Percentiles rank a stretch among this genome's conserved stretches.
These are phyloP conservation scores for Sakesphorus luctuosus DNA, from an alignment of 2,113 vertebrate genomes.

Conservation along the genomic window DNA sequence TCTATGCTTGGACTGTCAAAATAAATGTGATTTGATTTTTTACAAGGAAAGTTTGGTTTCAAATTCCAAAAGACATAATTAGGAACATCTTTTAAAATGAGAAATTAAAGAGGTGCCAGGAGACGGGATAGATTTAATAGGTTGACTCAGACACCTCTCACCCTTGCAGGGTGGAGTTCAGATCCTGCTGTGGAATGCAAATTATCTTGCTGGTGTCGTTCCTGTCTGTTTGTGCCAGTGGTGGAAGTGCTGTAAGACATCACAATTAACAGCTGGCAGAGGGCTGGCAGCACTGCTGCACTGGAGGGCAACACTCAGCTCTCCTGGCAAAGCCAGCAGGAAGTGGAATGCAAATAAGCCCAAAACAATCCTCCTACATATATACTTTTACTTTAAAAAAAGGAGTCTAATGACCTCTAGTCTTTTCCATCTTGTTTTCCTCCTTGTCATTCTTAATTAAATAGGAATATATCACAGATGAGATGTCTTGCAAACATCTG, in stretches of 20 bases:
- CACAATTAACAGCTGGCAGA: neutral
- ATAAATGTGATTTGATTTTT: neutral
- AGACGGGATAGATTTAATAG: neutral
- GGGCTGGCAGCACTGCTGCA: neutral
- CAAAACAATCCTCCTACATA: neutral
- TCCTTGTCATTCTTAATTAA: conserved; percentile 32
- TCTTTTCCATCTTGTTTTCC: conserved; percentile 31
- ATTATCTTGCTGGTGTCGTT: neutral
- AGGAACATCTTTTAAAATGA: conserved; percentile 43
- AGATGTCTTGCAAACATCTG: neutral
- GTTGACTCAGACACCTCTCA: conserved; percentile 27
- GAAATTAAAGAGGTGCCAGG: conserved; percentile 40
- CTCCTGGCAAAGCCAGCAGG: neutral
- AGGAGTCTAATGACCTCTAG: neutral
- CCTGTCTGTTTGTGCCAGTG: neutral
- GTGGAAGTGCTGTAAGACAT: neutral
- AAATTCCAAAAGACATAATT: conserved; percentile 17
- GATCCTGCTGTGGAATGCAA: conserved; percentile 14
- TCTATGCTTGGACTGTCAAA: neutral
- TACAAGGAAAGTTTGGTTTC: neutral
- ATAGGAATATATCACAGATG: neutral
- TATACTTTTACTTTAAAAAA: neutral
- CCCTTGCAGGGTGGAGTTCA: conserved; percentile 21
- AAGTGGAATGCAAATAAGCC: conserved; percentile 6
- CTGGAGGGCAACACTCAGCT: neutral